Conservation (phyloP, 2,888 invertebrate genomes). For the Hylaea fasciaria region DNA sequence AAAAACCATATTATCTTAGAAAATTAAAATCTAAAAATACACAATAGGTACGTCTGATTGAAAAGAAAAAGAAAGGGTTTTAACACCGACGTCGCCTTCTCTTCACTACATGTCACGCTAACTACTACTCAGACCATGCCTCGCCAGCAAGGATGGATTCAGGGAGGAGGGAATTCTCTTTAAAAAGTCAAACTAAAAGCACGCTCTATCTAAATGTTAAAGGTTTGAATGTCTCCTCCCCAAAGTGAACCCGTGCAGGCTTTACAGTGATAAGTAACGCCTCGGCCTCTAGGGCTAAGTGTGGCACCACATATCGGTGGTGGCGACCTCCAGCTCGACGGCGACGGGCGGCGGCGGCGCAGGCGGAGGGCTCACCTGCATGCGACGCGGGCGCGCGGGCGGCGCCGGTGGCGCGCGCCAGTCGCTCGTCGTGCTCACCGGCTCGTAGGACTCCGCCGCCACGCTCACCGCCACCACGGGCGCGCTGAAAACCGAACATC, state of each 20-base stretch:
- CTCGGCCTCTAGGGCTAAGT: conserved; percentile 27
- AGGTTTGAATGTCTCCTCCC: no score
- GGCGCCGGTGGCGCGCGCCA: conserved; percentile 48
- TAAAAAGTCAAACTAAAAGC: no score
- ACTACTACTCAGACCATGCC: neutral
- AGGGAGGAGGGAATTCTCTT: no score
- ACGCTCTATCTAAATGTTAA: no score
- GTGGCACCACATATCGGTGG: conserved; percentile 76
- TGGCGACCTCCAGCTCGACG: conserved; percentile 76
- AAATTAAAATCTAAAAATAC: conserved; percentile 32
- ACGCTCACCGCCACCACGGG: conserved; percentile 53
- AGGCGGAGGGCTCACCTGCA: conserved; percentile 58
- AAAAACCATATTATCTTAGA: conserved; percentile 43
- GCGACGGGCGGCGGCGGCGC: conserved; percentile 49
- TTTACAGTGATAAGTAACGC: no score
- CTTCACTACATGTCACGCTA: conserved; percentile 24
- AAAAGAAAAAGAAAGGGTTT: conserved; percentile 55
- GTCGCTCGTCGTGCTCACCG: conserved; percentile 37
- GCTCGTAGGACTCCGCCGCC: conserved; percentile 46
- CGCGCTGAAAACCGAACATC: conserved; percentile 14
- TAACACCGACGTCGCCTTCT: conserved; percentile 76
- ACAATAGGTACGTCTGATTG: conserved; percentile 40
- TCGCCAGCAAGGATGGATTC: neutral
- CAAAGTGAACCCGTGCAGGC: neutral
- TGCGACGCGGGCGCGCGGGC: conserved; percentile 50